Evolutionary conservation across 2,797 vertebrate genomes (phyloP).

Genomic region (Sebastes goodei): DNA sequence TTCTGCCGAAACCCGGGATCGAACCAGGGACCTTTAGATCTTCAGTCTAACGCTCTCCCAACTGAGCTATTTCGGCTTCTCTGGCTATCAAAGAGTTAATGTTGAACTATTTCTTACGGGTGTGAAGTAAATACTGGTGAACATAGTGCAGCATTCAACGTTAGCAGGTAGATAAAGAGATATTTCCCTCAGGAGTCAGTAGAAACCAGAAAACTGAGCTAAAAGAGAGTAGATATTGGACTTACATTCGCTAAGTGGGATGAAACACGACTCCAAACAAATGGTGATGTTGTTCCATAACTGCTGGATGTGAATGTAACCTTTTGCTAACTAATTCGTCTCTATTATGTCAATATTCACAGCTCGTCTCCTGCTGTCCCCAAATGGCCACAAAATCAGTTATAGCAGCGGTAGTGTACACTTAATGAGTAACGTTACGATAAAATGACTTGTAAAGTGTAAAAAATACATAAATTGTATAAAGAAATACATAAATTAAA

Average conservation of each 20-base stretch:
- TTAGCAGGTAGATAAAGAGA: not conserved
- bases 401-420: not conserved
- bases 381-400: not conserved
- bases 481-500: no score
- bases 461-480: no score
- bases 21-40: slow-evolving; percentile 70
- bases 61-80: slow-evolving; percentile 55
- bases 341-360: not conserved
- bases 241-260: not conserved
- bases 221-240: not conserved
- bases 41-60: slow-evolving; percentile 77
- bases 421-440: no score
- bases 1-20: slow-evolving; percentile 66
- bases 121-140: accelerated
- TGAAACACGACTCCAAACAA: not conserved
- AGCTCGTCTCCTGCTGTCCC: accelerated
- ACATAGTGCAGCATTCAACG: not conserved
- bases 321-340: not conserved
- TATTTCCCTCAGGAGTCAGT: not conserved
- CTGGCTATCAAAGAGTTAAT: no score
- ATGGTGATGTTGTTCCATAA: not conserved
- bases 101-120: accelerated
- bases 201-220: not conserved
- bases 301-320: not conserved
- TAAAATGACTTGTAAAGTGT: no score